Evolutionary conservation across 1,140 invertebrate genomes (phyloP).

Genomic region (Orchesella cincta): DNA sequence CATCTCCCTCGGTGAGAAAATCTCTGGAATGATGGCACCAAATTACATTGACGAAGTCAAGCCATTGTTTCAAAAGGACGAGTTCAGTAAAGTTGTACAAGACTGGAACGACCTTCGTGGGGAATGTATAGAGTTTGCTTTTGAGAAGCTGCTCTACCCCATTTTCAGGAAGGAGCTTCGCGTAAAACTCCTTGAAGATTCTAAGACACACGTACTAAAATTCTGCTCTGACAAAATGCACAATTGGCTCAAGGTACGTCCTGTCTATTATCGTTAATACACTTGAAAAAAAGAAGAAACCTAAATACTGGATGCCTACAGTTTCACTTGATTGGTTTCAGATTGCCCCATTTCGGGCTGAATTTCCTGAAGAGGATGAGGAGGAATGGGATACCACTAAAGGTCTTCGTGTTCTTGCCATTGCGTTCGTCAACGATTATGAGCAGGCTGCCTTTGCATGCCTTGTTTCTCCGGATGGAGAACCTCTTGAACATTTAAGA

Average conservation of each 20-base stretch:
- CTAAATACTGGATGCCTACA: background rate
- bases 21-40: conserved; percentile 74
- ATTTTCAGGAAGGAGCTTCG: conserved; percentile 63
- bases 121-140: conserved; percentile 61
- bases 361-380: conserved; percentile 60
- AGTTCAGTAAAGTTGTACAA: conserved; percentile 64
- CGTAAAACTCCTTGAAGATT: conserved; percentile 61
- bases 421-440: conserved; percentile 58
- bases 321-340: background rate
- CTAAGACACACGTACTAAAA: conserved; percentile 62
- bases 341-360: conserved; percentile 60
- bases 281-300: too few species aligned
- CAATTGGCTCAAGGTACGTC: conserved; percentile 58
- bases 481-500: conserved; percentile 82
- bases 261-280: background rate
- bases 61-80: conserved; percentile 65
- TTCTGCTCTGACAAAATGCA: conserved; percentile 60
- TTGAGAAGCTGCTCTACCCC: conserved; percentile 63
- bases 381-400: conserved; percentile 60
- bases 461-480: conserved; percentile 64
- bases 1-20: conserved; percentile 72
- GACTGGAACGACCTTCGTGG: conserved; percentile 67
- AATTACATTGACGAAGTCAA: conserved; percentile 89
- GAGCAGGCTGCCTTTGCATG: conserved; percentile 61
- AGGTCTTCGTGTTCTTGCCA: conserved; percentile 62